phyloP scores from a whole-genome alignment of 1,140 invertebrate genomes.

The Drosophila simulans region DNA sequence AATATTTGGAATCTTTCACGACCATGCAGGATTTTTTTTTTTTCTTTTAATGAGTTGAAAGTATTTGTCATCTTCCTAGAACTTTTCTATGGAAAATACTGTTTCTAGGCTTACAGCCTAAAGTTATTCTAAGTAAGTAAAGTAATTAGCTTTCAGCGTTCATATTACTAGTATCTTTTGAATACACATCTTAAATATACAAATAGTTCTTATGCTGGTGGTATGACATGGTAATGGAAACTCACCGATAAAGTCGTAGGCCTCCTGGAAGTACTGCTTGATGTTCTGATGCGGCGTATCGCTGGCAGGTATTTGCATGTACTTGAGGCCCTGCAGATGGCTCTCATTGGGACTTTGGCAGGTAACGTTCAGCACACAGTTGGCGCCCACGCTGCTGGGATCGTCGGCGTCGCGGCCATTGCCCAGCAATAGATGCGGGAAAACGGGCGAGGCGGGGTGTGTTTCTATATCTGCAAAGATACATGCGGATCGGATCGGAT shows the following conservation, averaged over 20 bases:
- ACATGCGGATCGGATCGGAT: conserved; percentile 36
- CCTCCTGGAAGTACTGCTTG: conserved; percentile 96
- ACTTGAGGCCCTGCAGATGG: conserved; percentile 89
- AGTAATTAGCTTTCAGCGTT: too few species aligned
- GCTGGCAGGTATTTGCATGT: conserved; percentile 92
- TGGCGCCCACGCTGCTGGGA: conserved; percentile 89
- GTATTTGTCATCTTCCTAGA: background rate
- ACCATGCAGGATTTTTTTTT: background rate
- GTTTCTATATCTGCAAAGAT: conserved; percentile 88
- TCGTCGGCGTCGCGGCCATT: conserved; percentile 94
- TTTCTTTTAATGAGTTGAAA: background rate
- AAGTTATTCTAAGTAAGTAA: too few species aligned
- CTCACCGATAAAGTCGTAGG: conserved; percentile 96
- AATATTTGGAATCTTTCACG: conserved; percentile 17
- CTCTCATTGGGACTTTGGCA: conserved; percentile 90
- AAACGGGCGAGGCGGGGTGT: conserved; percentile 91
- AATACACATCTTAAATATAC: too few species aligned
- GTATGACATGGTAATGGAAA: conserved; percentile 27
- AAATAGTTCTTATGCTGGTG: too few species aligned
- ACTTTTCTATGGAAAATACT: background rate
- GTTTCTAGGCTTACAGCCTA: background rate
- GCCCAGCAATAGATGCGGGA: conserved; percentile 95
- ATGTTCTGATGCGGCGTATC: conserved; percentile 96
- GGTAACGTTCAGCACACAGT: conserved; percentile 93
- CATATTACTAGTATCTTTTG: too few species aligned